Evolutionary conservation across 2,797 vertebrate species (phyloP).

Genomic region (Staurois parvus): DNA sequence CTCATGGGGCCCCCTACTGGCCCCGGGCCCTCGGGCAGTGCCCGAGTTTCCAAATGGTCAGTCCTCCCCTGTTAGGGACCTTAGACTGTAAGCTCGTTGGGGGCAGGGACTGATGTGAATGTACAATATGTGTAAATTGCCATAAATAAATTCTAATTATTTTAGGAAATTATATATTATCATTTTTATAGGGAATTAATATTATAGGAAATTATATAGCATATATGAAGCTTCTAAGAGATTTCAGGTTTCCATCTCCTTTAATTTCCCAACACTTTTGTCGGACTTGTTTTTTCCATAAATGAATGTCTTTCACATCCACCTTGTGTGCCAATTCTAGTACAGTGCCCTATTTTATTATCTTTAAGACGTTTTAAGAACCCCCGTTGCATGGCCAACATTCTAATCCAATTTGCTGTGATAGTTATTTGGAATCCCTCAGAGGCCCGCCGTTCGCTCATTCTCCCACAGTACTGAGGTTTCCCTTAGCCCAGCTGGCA

Average conservation of each 20-base stretch:
- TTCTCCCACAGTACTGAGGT: slow-evolving; percentile 83
- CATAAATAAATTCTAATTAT: too few relatives aligned
- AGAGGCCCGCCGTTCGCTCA: slow-evolving; percentile 75
- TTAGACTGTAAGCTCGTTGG: too few relatives aligned
- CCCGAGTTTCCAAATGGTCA: too few relatives aligned
- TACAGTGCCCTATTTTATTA: slow-evolving; percentile 70
- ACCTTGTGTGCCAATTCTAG: slow-evolving; percentile 70
- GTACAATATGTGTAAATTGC: too few relatives aligned
- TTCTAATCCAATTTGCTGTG: slow-evolving; percentile 84
- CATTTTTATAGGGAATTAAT: too few relatives aligned
- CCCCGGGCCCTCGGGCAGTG: too few relatives aligned
- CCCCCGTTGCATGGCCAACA: slow-evolving; percentile 70
- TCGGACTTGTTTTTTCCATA: not conserved
- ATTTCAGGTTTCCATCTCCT: not conserved
- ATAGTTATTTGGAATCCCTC: slow-evolving; percentile 78
- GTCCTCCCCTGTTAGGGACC: too few relatives aligned
- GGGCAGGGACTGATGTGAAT: too few relatives aligned
- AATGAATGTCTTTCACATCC: not conserved
- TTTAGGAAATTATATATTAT: too few relatives aligned
- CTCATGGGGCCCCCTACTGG: too few relatives aligned
- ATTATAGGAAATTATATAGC: too few relatives aligned
- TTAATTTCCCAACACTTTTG: not conserved
- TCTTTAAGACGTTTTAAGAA: slow-evolving; percentile 71
- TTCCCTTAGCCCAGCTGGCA: slow-evolving; percentile 91
- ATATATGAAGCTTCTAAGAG: too few relatives aligned